These are phyloP conservation scores for Sebastes baramenuke DNA, from an alignment of 2,797 vertebrate species.

Conservation along the genomic window DNA sequence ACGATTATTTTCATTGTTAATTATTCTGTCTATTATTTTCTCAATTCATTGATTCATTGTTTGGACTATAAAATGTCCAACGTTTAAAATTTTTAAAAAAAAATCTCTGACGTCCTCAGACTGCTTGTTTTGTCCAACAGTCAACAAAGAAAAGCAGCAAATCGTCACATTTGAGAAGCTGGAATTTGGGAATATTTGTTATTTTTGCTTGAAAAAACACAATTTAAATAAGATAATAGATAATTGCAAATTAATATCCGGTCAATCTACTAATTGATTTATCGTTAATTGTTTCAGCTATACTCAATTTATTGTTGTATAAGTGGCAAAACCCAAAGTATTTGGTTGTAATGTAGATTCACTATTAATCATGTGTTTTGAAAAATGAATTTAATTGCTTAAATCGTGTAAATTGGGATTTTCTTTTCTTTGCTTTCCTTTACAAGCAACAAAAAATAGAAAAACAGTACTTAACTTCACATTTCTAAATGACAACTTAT, in stretches of 20 bases:
- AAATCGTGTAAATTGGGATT: background rate
- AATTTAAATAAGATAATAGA: background rate
- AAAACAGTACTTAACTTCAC: background rate
- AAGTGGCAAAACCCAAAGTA: background rate
- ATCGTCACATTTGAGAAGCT: background rate
- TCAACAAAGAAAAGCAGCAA: background rate
- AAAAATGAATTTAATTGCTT: background rate
- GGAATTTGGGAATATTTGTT: too few species aligned
- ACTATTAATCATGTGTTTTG: background rate
- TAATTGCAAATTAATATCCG: background rate
- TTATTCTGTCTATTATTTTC: background rate
- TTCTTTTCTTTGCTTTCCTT: rapidly evolving
- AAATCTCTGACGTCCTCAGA: background rate
- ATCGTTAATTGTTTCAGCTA: background rate
- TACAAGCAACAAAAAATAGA: background rate
- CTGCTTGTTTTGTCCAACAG: background rate
- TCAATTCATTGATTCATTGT: background rate
- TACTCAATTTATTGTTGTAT: background rate
- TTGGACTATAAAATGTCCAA: background rate
- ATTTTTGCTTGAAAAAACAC: too few species aligned
- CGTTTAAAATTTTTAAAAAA: too few species aligned
- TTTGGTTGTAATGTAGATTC: background rate
- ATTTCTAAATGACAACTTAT: background rate
- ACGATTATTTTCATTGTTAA: background rate
- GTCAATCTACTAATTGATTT: background rate